A percentile compares a stretch with the other conserved stretches of the same genome.
Evolutionary conservation across 2,113 vertebrate species (phyloP).

Genomic region (Willisornis vidua): DNA sequence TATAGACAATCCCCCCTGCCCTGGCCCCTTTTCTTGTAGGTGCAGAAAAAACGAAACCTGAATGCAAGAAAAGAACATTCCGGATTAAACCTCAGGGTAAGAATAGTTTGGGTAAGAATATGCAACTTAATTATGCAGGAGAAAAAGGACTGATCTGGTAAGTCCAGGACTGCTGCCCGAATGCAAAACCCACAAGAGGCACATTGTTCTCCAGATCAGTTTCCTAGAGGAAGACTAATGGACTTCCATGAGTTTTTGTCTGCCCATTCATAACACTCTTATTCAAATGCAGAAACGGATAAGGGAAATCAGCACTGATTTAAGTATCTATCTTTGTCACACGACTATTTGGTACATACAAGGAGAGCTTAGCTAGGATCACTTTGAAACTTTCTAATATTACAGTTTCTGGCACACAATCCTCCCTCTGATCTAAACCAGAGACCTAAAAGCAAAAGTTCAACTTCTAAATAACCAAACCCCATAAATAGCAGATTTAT

Average conservation of each 20-base stretch:
- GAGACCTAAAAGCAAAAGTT: conserved; percentile 11
- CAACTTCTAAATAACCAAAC: background rate
- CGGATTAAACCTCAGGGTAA: background rate
- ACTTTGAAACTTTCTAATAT: conserved; percentile 42
- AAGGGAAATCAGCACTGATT: background rate
- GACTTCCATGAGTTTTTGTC: background rate
- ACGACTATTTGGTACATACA: background rate
- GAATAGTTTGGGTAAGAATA: background rate
- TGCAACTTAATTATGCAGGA: background rate
- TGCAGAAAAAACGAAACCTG: background rate
- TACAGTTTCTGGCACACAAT: background rate
- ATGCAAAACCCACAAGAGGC: background rate
- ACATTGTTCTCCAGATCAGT: background rate
- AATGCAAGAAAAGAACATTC: background rate
- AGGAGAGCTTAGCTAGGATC: background rate
- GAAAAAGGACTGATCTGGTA: background rate
- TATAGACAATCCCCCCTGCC: rapidly evolving
- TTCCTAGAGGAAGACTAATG: background rate
- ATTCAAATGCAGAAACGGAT: background rate
- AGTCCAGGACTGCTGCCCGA: background rate
- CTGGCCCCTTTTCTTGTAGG: background rate
- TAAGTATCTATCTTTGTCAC: background rate
- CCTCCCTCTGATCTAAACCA: conserved; percentile 21
- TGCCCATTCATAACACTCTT: background rate
- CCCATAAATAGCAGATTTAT: background rate